These are phyloP conservation scores for Hypocryptadius cinnamomeus DNA, from an alignment of 2,113 vertebrate species.

Conservation along the genomic window DNA sequence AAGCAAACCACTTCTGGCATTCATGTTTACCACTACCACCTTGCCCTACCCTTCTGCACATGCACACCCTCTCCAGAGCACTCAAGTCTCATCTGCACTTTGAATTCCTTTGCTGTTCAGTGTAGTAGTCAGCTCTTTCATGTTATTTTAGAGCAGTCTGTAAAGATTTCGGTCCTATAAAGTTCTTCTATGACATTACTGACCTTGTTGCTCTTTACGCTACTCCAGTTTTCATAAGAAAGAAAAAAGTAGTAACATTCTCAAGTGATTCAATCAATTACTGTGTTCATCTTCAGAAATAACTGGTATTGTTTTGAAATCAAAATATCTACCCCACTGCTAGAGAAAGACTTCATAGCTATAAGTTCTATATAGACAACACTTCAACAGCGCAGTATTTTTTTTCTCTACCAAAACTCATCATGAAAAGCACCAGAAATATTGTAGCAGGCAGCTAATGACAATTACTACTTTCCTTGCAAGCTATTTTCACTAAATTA, in stretches of 20 bases:
- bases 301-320: constrained; percentile 6
- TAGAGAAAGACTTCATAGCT: not conserved
- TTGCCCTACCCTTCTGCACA: not conserved
- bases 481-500: not conserved
- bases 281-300: constrained; percentile 8
- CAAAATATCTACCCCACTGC: not conserved
- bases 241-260: not conserved
- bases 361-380: not conserved
- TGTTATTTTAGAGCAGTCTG: constrained; percentile 17
- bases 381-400: not conserved
- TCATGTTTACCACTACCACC: not conserved
- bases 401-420: not conserved
- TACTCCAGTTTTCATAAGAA: not conserved
- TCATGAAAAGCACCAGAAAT: not conserved
- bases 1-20: not conserved
- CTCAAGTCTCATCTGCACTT: not conserved
- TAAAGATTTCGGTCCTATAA: not conserved
- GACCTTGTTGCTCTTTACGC: not conserved
- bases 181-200: not conserved
- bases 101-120: constrained; percentile 3
- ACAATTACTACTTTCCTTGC: not conserved
- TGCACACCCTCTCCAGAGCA: not conserved
- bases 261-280: constrained; percentile 36
- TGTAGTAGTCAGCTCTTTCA: not conserved
- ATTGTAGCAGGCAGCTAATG: not conserved